Conservation (phyloP, 2,888 invertebrate species). For the Acronicta alni region DNA sequence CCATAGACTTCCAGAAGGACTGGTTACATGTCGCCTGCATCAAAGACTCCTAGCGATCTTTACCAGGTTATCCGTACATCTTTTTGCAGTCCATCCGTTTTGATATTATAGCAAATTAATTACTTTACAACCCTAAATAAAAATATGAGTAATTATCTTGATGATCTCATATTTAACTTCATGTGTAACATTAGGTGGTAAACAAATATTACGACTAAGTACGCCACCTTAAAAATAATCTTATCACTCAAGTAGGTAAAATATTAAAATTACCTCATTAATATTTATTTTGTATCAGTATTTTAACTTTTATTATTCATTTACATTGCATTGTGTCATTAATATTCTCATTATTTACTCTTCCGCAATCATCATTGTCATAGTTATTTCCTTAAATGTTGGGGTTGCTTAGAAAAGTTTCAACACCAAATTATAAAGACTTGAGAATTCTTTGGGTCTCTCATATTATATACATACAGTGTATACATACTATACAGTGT, state of each 20-base stretch:
- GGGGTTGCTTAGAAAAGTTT: too few species aligned
- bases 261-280: slow-evolving; percentile 9
- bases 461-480: too few species aligned
- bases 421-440: too few species aligned
- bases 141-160: background rate
- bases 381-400: background rate
- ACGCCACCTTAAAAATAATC: slow-evolving; percentile 31
- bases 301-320: slow-evolving; percentile 8
- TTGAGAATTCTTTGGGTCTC: too few species aligned
- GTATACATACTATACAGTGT: too few species aligned
- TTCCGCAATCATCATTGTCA: slow-evolving; percentile 8
- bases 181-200: slow-evolving; percentile 9
- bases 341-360: slow-evolving; percentile 1
- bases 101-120: too few species aligned
- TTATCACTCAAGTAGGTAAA: slow-evolving; percentile 35
- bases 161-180: background rate
- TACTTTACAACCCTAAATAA: background rate
- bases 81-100: too few species aligned
- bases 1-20: too few species aligned
- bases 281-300: slow-evolving; percentile 23
- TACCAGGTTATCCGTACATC: too few species aligned
- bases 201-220: slow-evolving; percentile 16
- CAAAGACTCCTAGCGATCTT: too few species aligned
- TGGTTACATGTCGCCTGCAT: too few species aligned
- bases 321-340: slow-evolving; percentile 9